These are phyloP conservation scores for Papilio demoleus DNA, from an alignment of 2,888 invertebrate species.

Conservation along the genomic window DNA sequence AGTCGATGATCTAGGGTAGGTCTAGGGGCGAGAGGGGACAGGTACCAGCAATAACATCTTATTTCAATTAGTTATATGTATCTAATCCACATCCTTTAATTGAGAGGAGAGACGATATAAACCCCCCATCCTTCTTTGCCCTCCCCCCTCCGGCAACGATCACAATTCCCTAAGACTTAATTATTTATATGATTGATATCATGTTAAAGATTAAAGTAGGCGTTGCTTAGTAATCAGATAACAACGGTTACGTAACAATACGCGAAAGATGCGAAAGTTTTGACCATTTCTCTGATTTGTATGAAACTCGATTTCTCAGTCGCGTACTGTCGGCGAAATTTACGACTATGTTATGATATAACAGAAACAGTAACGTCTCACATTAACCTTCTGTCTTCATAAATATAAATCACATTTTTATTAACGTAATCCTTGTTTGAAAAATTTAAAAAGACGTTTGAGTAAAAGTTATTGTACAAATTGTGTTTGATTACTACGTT, in stretches of 20 bases:
- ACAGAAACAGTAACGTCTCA: constrained; percentile 10
- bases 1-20: too few relatives aligned
- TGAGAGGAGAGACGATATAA: too few relatives aligned
- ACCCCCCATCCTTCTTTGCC: too few relatives aligned
- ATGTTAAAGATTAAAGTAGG: neutral
- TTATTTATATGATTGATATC: neutral
- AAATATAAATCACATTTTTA: constrained; percentile 8
- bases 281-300: constrained; percentile 50
- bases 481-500: neutral
- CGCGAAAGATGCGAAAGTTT: constrained; percentile 49
- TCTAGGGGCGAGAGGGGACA: too few relatives aligned
- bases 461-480: neutral
- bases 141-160: too few relatives aligned
- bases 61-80: too few relatives aligned
- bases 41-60: too few relatives aligned
- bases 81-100: too few relatives aligned
- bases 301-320: constrained; percentile 53
- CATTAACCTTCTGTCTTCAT: constrained; percentile 18
- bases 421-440: constrained; percentile 11
- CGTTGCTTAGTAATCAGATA: constrained; percentile 29
- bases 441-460: neutral
- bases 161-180: too few relatives aligned
- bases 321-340: constrained; percentile 48
- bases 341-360: constrained; percentile 20
- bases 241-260: constrained; percentile 24